Evolutionary conservation across 2,888 invertebrate genomes (phyloP).

Genomic region (Pteria penguin): DNA sequence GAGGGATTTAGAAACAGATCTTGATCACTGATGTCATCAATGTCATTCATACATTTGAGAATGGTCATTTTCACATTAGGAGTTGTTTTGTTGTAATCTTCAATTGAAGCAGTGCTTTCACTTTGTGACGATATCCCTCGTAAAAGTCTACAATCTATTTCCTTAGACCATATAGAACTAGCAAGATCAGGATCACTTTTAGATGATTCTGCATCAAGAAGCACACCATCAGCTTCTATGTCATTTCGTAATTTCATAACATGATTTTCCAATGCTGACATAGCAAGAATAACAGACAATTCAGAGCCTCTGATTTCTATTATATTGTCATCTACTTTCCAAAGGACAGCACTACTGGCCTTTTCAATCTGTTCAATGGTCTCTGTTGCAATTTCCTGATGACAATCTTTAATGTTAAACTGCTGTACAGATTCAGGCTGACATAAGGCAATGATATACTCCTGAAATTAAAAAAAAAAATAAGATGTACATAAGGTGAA

Average conservation of each 20-base stretch:
- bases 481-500: too few relatives aligned
- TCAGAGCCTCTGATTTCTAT: constrained; percentile 65
- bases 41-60: constrained; percentile 56
- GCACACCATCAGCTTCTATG: constrained; percentile 30
- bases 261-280: constrained; percentile 69
- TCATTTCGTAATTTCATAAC: constrained; percentile 45
- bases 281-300: constrained; percentile 70
- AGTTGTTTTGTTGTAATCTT: constrained; percentile 54
- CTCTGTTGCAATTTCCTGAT: constrained; percentile 7
- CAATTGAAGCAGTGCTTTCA: constrained; percentile 51
- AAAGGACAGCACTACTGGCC: constrained; percentile 60
- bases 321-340: constrained; percentile 45
- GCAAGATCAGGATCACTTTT: constrained; percentile 19
- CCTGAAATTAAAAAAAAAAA: too few relatives aligned
- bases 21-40: constrained; percentile 48
- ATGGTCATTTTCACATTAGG: constrained; percentile 58
- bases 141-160: constrained; percentile 49
- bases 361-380: constrained; percentile 64
- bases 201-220: neutral
- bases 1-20: constrained; percentile 34
- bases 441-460: constrained; percentile 63
- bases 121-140: constrained; percentile 58
- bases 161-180: constrained; percentile 36
- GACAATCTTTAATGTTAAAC: constrained; percentile 49
- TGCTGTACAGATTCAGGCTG: constrained; percentile 56